Base-by-base conservation (phyloP, 2,113 vertebrate species). In the Anarrhichthys ocellatus region DNA sequence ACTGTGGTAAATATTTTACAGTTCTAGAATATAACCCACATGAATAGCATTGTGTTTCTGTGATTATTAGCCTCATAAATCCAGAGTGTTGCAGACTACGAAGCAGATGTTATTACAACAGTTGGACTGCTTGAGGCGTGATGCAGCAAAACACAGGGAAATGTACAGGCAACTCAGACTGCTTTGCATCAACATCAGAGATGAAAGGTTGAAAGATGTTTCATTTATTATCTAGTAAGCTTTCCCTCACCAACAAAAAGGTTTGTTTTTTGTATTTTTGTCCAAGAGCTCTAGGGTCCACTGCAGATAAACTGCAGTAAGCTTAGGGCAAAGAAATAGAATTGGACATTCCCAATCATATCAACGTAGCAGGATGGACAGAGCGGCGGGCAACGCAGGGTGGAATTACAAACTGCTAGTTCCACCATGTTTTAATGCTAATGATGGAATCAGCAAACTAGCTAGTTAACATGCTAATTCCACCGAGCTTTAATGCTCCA, bases 81-180 rank as follows among this genome's bases (percentile, higher is more conserved):
- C 11, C 13, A n/a, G 10, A 17, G 6, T 27, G 27, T 22, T 5
- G 17, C 38, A 22, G 50, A 50, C 9, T 13, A 5, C 3, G 36
- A 70, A 44, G 62, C 4, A 2, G 15, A 48, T 56, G 17, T 52
- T 52, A 14, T 80, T 3, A 48, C 6, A 61, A 27, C 9, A 34
- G n/a, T 18, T 44, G 20, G 15, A n/a, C 3, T 40, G 24, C 22
- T 56, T 52, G 15, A 78, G 68, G 84, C 13, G 1, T 56, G 80
- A 87, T 72, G 40, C 76, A 73, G 67, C 56, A 76, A 78, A 85
- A 65, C n/a, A 10, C 24, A 2, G 18, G 36, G 44, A 50, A 40
- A 54, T 38, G 22, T 72, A 58, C 50, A 70, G 79, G 22, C 40
- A 11, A 18, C 63, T 52, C 72, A 58, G 66, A 81, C 77, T 62